Conservation (phyloP, 2,797 vertebrate genomes). For the Sylvia borin region DNA sequence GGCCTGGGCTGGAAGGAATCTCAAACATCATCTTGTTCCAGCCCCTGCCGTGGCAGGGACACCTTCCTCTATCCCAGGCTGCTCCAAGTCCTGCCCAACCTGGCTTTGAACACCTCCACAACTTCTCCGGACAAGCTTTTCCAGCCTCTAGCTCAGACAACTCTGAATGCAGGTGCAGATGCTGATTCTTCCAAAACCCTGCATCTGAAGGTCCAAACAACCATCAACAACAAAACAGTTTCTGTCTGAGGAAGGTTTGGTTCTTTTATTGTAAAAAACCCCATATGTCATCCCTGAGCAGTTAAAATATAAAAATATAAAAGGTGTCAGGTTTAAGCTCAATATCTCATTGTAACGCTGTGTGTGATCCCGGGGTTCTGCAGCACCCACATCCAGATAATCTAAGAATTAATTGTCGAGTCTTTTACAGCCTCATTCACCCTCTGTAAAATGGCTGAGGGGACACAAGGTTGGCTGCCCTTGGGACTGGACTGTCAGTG, state of each 20-base stretch:
- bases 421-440: neutral
- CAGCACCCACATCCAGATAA: neutral
- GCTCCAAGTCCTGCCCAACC: neutral
- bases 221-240: fast-evolving
- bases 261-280: neutral
- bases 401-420: neutral
- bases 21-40: neutral
- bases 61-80: neutral
- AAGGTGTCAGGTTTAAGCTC: neutral
- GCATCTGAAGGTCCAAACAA: neutral
- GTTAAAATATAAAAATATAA: neutral
- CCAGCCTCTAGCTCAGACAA: neutral
- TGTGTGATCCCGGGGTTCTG: neutral
- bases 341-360: neutral
- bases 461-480: neutral
- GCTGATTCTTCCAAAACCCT: neutral
- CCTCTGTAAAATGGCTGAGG: neutral
- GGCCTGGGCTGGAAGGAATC: neutral
- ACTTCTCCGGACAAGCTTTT: neutral
- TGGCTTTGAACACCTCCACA: neutral
- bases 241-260: neutral
- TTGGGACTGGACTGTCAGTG: neutral
- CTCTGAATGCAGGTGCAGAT: neutral
- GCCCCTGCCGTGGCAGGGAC: neutral
- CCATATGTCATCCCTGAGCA: neutral